Base-by-base conservation (phyloP, 2,888 invertebrate species). In the Eubasilissa splendida region DNA sequence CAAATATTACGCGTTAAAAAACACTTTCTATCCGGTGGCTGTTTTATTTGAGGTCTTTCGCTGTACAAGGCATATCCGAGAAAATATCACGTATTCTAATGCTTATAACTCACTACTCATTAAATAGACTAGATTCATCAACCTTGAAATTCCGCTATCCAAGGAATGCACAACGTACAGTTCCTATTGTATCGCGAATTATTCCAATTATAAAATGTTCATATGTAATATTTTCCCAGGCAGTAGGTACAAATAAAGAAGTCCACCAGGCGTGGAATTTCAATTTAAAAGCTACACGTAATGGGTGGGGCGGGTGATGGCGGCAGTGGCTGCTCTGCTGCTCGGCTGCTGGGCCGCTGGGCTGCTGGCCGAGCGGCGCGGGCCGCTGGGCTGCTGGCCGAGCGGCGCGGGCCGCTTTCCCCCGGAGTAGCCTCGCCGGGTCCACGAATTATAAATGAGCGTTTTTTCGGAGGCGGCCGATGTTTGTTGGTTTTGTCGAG, bases 201-300 rank as follows among this genome's bases (percentile, higher is more conserved):
- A 56, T 22, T 71, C 11, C 54, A 53, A 71, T 71, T 52, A 52
- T 70, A 22, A 54, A 22, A 71, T 22, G n/a, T 31, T 22, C 31
- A 53, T 71, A 54, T 53, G 70, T 53, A 54, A 71, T 53, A 71
- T 54, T 71, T 54, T 71, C 71, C 71, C 71, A 71, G 56, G 71
- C 54, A 14, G 4, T 14, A 11, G 12, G 9, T 11, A 50, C 50
- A 10, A 22, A 54, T 70, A 50, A 22, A 54, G 53, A 14, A 53
- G 56, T 11, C 50, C 42, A 68, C 54, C 76, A 63, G 76, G 22
- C 76, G 75, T 65, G 82, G 84, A 84, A 82, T 83, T 88, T 88
- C 88, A 84, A 90, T 89, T 90, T 90, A 90, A 90, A 90, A 88
- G 87, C 87, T 89, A 88, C 88, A 87, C 86, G 86, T 87, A 86